Evolutionary conservation across 2,113 vertebrate species (phyloP).

Genomic region (Nansenia antarctica): DNA sequence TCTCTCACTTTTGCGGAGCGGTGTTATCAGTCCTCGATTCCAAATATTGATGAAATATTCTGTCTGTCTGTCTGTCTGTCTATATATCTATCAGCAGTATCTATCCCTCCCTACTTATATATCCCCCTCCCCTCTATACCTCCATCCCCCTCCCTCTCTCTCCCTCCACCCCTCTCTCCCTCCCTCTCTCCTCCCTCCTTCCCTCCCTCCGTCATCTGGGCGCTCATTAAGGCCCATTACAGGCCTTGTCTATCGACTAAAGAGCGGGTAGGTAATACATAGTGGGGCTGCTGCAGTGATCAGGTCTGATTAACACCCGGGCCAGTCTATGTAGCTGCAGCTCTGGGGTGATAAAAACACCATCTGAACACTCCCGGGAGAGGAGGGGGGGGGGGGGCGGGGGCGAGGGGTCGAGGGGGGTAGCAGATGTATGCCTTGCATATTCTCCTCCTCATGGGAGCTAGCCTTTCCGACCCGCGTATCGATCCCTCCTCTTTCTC

Average conservation of each 20-base stretch:
- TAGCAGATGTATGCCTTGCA: constrained; percentile 61
- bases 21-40: too few species aligned
- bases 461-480: constrained; percentile 53
- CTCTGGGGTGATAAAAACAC: constrained; percentile 67
- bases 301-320: constrained; percentile 63
- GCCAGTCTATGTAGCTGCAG: constrained; percentile 58
- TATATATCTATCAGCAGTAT: too few species aligned
- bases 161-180: background rate
- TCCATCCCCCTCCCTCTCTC: constrained; percentile 3
- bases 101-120: too few species aligned
- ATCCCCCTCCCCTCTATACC: constrained; percentile 36
- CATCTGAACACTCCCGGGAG: constrained; percentile 64
- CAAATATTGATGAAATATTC: too few species aligned
- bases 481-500: constrained; percentile 45
- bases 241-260: too few species aligned
- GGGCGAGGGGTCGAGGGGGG: constrained; percentile 36
- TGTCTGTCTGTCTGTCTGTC: too few species aligned
- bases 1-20: too few species aligned
- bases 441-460: constrained; percentile 52
- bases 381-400: constrained; percentile 29
- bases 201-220: too few species aligned
- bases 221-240: too few species aligned
- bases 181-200: too few species aligned
- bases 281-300: constrained; percentile 23
- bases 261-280: too few species aligned